Evolutionary conservation across 2,113 vertebrate species (phyloP), one percentile per base, ranked within the genome.

Genomic region (Tupaia chinensis): DNA sequence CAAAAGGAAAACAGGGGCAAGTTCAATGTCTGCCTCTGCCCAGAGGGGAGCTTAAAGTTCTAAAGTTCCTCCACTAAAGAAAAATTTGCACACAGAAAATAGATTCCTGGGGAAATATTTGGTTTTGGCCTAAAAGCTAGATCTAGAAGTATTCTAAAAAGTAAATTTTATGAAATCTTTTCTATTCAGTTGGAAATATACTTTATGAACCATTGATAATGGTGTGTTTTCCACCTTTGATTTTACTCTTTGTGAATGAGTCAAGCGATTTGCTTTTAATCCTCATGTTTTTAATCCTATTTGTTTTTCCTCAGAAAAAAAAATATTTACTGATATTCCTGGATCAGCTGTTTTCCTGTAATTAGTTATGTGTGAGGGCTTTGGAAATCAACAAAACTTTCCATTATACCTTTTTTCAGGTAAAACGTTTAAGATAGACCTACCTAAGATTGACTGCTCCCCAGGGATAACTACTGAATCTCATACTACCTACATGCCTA

Each of bases 81-180:
- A 78, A 95, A 92, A 34, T 86, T 86, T 78, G 81, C 88, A 93
- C 63, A 78, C 53, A 89, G 56, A 72, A 93, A 92, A 53, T 22
- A 91, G 65, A 22, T 15, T 34, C n/a, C 69, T 20, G 29, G 25
- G 14, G 44, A 7, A 84, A 81, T 73, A 2, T 80, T 83, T 85
- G 6, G 4, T 32, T 13, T 23, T 91, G 86, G 12, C 54, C 58
- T 70, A 61, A 74, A 84, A 97, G 61, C 22, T 76, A 76, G 29
- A 4, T 87, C 61, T 74, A 87, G 58, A 92, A 74, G 54, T 32
- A 91, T 29, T 69, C 32, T 80, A 85, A 80, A 19, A 89, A 86
- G 27, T 83, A 34, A 90, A 69, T 77, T 84, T 88, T 23, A 77
- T 53, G 29, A 60, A 92, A 70, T 0, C 25, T 86, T 93, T n/a